phyloP scores from a whole-genome alignment of 2,888 invertebrate species.

The Synanthedon formicaeformis region DNA sequence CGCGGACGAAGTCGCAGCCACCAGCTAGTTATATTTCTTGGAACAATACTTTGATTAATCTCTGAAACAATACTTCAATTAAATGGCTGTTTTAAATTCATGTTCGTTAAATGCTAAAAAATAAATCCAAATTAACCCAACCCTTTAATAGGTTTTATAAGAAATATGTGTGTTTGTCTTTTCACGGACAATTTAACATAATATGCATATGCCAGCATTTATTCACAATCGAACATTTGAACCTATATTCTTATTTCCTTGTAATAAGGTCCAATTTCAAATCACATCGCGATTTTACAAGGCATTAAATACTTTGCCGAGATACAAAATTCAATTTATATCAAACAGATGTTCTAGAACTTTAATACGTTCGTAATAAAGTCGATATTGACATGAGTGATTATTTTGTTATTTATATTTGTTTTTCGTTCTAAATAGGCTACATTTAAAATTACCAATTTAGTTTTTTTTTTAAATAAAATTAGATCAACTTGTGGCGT shows the following conservation, averaged over 20 bases:
- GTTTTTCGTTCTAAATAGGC: not conserved
- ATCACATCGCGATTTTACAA: not conserved
- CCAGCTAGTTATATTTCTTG: too few relatives aligned
- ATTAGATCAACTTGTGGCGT: not conserved
- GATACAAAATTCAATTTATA: not conserved
- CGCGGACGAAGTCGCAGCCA: too few relatives aligned
- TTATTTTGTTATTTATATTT: too few relatives aligned
- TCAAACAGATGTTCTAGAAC: not conserved
- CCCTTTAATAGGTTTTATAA: not conserved
- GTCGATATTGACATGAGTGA: not conserved
- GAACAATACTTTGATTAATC: too few relatives aligned
- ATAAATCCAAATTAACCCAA: not conserved
- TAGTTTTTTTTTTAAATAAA: not conserved
- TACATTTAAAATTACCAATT: not conserved
- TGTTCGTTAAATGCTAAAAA: slow-evolving; percentile 1
- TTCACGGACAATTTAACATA: slow-evolving; percentile 2
- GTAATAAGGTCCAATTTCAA: not conserved
- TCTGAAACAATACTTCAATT: too few relatives aligned
- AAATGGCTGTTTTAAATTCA: too few relatives aligned
- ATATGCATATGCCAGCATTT: not conserved
- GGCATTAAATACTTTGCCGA: too few relatives aligned
- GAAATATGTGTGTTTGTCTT: not conserved
- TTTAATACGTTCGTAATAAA: not conserved
- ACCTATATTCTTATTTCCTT: not conserved
- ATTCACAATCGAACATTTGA: not conserved